Base-by-base conservation (phyloP, 2,113 vertebrate species). In the Cynoglossus semilaevis region DNA sequence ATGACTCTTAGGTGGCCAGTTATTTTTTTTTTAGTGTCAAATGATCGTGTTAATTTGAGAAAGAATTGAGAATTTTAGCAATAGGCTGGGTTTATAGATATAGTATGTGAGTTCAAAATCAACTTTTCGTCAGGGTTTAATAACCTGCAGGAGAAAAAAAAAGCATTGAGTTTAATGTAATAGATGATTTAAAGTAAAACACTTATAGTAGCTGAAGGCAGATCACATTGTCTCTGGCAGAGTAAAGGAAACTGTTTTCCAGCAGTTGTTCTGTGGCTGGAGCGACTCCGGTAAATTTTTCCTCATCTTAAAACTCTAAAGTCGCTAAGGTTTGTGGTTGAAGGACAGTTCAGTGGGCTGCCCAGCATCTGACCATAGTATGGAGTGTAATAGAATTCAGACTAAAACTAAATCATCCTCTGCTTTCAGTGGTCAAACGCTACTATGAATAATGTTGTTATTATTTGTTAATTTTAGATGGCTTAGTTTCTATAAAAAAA, bases 401-500 rank as follows among this genome's bases (percentile, higher is more conserved):
- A 89, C 85, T 79, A 66, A 86, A 79, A 69, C 85, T 74, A 64
- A 69, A 65, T 65, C 76, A 80, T 74, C 58, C 43, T 67, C 80
- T 74, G 84, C 87, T 89, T 88, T 81, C 72, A 80, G 77, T 80
- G 77, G 78, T 86, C 61, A 79, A 63, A 73, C 44, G 79, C 80
- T 87, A 63, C 70, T 77, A 79, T 86, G 72, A 77, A 76, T 81
- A 74, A 78, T 66, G 65, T 67, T 83, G 72, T 82, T 80, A 57
- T 80, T 72, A 65, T 84, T 29, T 88, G 84, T 89, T 88, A 48
- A 82, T 87, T 87, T 89, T 88, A 85, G 85, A 67, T 83, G 57
- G 80, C 76, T 88, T 85, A 44, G 77, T 86, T 90, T 84, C 67
- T 85, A 29, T 29, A 29, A 29, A 65, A 83, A 78, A n/a, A n/a